Evolutionary conservation across 2,797 vertebrate species (phyloP), one percentile per base, ranked within the genome.

Genomic region (Cynodonichthys magdalenae): DNA sequence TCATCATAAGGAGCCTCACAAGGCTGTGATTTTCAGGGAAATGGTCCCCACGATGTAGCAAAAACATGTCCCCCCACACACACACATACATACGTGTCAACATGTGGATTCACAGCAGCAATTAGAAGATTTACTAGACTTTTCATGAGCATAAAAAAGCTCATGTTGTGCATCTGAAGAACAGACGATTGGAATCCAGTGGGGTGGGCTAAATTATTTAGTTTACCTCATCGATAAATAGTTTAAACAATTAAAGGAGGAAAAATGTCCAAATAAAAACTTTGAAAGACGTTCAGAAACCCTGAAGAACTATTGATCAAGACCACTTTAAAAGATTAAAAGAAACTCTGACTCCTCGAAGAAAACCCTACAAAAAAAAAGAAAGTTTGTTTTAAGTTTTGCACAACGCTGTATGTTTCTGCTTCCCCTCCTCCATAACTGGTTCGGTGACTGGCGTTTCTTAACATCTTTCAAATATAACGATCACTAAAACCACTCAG

Each of bases 401-500:
- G 45, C 18, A 47, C 18, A 12, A 1, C 8, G 18, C 11, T 39
- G 11, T 53, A 15, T 19, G 49, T 19, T 45, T 18, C 24, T 31
- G 49, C 15, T 51, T 15, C 42, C 31, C 49, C n/a, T 17, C 41
- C 31, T 18, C 24, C 24, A 24, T 24, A 24, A 11, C 36, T 10
- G 14, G 41, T 63, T 46, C 36, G 10, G 20, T 48, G 45, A 39
- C 53, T 27, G 24, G 34, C 45, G 17, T 56, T 49, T 65, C 45
- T 46, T 17, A 48, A 50, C 31, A 8, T 49, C 36, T 24, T 20
- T n/a, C 34, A 60, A 27, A 50, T 36, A 20, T 19, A 42, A 10
- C 15, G 15, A 18, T 65, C 34, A 9, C 45, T 41, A 44, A 65
- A 56, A 56, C 56, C 53, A 50, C 36, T 42, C 34, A 50, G 24